These are phyloP conservation scores for Heliothis peltigera DNA, from an alignment of 2,888 invertebrate species.

Conservation along the genomic window DNA sequence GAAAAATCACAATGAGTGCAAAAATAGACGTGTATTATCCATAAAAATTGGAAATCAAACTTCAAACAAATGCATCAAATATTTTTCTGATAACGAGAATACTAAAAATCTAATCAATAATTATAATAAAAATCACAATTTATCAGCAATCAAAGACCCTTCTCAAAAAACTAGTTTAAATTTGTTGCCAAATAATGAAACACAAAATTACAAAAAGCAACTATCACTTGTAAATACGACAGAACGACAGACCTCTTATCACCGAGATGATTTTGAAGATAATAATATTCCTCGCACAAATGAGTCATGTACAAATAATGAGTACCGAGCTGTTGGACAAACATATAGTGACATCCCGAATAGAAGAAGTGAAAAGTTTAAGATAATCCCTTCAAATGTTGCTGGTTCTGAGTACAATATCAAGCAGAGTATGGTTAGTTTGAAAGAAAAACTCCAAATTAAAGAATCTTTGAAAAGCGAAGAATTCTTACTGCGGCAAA, in stretches of 20 bases:
- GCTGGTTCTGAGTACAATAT: neutral
- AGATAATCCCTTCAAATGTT: neutral
- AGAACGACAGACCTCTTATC: neutral
- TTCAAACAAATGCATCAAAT: neutral
- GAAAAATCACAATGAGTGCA: neutral
- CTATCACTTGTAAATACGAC: neutral
- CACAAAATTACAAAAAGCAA: neutral
- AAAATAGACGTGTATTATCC: neutral
- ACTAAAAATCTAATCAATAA: neutral
- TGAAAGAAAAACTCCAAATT: neutral
- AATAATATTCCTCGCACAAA: neutral
- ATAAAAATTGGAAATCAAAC: slow-evolving; percentile 2
- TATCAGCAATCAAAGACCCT: neutral
- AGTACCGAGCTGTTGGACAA: neutral
- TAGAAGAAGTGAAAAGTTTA: neutral
- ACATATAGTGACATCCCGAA: neutral
- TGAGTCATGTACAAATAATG: neutral
- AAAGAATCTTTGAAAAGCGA: neutral
- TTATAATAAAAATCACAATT: neutral
- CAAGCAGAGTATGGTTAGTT: neutral
- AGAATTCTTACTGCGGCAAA: too few species aligned
- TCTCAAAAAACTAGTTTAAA: neutral
- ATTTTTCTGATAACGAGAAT: neutral
- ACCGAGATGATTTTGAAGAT: neutral
- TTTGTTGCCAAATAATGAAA: neutral